Evolutionary conservation across 2,113 vertebrate species (phyloP), one percentile per base, ranked within the genome.

Genomic region (Notechis scutatus): DNA sequence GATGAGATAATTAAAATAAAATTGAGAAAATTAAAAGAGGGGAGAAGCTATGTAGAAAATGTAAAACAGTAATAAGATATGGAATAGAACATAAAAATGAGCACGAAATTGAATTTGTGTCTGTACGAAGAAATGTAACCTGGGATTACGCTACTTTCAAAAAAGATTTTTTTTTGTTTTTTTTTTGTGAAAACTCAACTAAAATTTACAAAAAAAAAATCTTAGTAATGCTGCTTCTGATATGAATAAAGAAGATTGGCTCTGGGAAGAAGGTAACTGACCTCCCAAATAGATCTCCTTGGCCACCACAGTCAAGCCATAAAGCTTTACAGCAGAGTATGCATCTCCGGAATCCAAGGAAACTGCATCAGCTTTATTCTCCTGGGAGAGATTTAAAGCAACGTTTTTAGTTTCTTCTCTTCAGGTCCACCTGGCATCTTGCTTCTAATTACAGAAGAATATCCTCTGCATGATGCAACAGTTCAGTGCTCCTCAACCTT

Each of bases 251-350:
- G 29, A n/a, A 69, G 26, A 69, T 20, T 39, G n/a, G 15, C 69
- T 87, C 47, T 50, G 8, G 24, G 39, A 24, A 87, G 9, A 45
- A 26, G 3, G 9, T 39, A 57, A 95, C 90, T 91, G 94, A 99
- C 98, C 98, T 88, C 98, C 97, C 45, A 94, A 95, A 96, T 99
- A 98, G 81, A 98, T 96, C 96, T 99, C 98, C 94, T 98, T 99
- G 94, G 98, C 98, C 26, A 98, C 96, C 59, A 96, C 96, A n/a
- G 97, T 95, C 45, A 99, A 97, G 87, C 98, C 98, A 7, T 98
- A 98, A 12, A 98, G 97, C 95, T 98, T 98, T 24, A 98, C 97
- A n/a, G 98, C 98, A 85, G 98, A 98, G 90, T 99, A 99, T 90
- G 98, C 97, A 90, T 99, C 98, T 94, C 98, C 98, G 81, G 98